Conservation (phyloP, 2,888 invertebrate genomes). For the Oxycera nigricornis region DNA sequence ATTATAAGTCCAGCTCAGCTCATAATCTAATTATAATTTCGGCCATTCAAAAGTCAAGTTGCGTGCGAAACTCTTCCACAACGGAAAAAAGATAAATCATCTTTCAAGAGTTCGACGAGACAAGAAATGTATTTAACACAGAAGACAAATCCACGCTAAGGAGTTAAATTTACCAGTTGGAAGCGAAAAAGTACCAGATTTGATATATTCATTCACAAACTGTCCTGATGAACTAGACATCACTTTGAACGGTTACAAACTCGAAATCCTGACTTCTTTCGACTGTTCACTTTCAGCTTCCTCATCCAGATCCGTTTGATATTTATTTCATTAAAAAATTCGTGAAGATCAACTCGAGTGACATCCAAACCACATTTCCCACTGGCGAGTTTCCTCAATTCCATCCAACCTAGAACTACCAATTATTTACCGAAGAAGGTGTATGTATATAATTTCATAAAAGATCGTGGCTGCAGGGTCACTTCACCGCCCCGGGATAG, state of each 20-base stretch:
- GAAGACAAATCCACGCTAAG: background rate
- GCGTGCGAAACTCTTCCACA: conserved; percentile 44
- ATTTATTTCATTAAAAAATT: too few species aligned
- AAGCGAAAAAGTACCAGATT: background rate
- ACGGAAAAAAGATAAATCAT: conserved; percentile 29
- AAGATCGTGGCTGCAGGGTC: conserved; percentile 30
- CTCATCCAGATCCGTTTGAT: too few species aligned
- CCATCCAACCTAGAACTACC: conserved; percentile 34
- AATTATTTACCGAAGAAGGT: conserved; percentile 24
- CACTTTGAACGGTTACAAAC: background rate
- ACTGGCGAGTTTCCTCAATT: conserved; percentile 15
- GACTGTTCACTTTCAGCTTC: background rate
- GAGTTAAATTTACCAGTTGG: conserved; percentile 15
- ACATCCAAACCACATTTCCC: background rate
- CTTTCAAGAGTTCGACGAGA: conserved; percentile 30
- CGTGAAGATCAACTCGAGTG: background rate
- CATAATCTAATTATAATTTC: conserved; percentile 62
- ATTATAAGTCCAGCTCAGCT: conserved; percentile 60
- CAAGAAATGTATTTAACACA: conserved; percentile 11
- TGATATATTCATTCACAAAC: background rate
- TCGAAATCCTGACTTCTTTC: background rate
- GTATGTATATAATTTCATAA: conserved; percentile 29
- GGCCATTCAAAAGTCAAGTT: conserved; percentile 41
- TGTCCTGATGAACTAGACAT: background rate
- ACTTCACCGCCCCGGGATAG: conserved; percentile 21